Evolutionary conservation across 2,888 invertebrate species (phyloP), one percentile per base, ranked within the genome.

Genomic region (Chouioia cunea): DNA sequence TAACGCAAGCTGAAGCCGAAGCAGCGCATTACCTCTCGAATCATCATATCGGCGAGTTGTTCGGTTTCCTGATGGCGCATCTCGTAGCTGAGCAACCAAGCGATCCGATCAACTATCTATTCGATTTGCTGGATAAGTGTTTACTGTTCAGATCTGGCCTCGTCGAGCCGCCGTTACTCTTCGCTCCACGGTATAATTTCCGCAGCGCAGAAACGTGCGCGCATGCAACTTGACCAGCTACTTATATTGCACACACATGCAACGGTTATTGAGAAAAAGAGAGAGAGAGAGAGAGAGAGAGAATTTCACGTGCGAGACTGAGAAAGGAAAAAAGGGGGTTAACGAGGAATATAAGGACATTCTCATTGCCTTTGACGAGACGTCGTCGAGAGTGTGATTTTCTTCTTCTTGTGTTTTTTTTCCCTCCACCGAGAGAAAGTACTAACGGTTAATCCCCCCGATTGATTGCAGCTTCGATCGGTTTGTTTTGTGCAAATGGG

Each of bases 11-110:
- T 1, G 83, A 85, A 78, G 77, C 79, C 22, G 77, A 80, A 56
- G 87, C 86, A 0, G 82, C 84, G 47, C 77, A 76, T 23, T 88
- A 87, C 77, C 77, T 88, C 54, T 77, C 82, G 23, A 75, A 80
- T 0, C 86, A 85, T 65, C 84, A 83, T 54, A 86, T 88, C 58
- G 86, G 83, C 73, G 85, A 87, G 71, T 84, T 88, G 48, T 87
- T 86, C 75, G 85, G 86, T 75, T 88, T 86, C 77, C 79, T 88
- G 60, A 82, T 86, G 60, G 83, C 86, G 1, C 87, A 87, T 74
- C 75, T 88, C 46, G 75, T 87, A 44, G 83, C 84, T 27, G 82
- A 83, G 14, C 78, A 82, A 68, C 86, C 87, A 65, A 79, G 85
- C 18, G 84, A 87, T 76, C 88, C 88, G 2, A 83, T 88, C 56